These are phyloP conservation scores for Odontothrips loti DNA, from an alignment of 2,888 invertebrate species.

Conservation along the genomic window DNA sequence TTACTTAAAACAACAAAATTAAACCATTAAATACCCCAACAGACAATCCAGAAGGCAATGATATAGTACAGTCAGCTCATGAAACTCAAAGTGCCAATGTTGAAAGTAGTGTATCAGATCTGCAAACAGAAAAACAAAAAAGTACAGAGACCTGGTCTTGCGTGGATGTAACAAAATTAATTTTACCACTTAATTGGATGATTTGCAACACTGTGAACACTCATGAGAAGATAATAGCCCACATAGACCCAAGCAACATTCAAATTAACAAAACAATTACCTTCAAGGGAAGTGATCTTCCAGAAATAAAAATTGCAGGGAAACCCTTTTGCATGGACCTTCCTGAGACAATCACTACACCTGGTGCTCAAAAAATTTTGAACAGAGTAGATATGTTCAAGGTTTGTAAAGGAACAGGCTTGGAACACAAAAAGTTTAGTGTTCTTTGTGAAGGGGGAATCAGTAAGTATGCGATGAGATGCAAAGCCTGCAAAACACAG, in stretches of 20 bases:
- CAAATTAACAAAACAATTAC: background rate
- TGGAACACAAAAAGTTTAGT: background rate
- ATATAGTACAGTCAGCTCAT: no score
- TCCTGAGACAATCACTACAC: background rate
- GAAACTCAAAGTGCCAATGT: no score
- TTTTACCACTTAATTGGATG: background rate
- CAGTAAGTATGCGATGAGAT: background rate
- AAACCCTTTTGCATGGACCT: background rate
- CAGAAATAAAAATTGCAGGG: background rate
- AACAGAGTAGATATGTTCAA: background rate
- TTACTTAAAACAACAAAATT: no score
- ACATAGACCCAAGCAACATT: background rate
- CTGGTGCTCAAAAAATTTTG: background rate
- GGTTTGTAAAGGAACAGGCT: background rate
- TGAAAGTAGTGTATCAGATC: no score
- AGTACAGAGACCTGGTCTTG: background rate
- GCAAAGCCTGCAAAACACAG: background rate
- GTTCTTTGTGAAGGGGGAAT: background rate
- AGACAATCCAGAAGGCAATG: no score
- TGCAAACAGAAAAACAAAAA: no score
- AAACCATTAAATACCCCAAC: no score
- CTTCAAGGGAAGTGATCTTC: background rate
- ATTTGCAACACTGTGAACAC: background rate
- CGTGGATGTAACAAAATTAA: background rate
- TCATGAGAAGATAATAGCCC: background rate